These are phyloP conservation scores for Ophion obscuratus DNA, from an alignment of 2,888 invertebrate species.

Conservation along the genomic window DNA sequence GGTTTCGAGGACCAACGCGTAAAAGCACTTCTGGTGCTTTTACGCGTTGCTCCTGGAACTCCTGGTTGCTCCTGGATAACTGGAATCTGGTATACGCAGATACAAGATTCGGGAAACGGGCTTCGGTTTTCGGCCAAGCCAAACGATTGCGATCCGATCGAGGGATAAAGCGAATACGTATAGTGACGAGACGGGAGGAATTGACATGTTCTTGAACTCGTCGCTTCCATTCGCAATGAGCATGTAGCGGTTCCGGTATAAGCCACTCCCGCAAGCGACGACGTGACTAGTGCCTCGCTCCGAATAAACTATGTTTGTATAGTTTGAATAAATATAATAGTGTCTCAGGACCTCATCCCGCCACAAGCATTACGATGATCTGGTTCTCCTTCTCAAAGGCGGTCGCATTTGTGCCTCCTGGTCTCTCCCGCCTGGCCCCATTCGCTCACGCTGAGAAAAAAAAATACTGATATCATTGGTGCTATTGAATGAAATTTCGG, in stretches of 20 bases:
- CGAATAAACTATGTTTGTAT: too few relatives aligned
- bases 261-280: too few relatives aligned
- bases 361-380: constrained; percentile 87
- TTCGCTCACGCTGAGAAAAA: too few relatives aligned
- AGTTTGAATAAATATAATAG: too few relatives aligned
- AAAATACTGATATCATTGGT: too few relatives aligned
- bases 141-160: not conserved
- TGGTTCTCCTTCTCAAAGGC: constrained; percentile 92
- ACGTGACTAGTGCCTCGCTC: too few relatives aligned
- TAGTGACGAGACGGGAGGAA: constrained; percentile 6
- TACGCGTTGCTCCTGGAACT: too few relatives aligned
- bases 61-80: too few relatives aligned
- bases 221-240: constrained; percentile 88
- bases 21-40: constrained; percentile 35
- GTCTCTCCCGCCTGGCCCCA: constrained; percentile 89
- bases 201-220: constrained; percentile 91
- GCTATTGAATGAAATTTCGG: too few relatives aligned
- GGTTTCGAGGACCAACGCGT: constrained; percentile 42
- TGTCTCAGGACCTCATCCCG: too few relatives aligned
- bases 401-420: constrained; percentile 88
- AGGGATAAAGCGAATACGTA: not conserved
- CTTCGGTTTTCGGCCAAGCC: constrained; percentile 25
- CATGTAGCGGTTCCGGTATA: constrained; percentile 66
- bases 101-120: constrained; percentile 39
- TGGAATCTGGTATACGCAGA: not conserved